A percentile compares a stretch with the other conserved stretches of the same genome.
Evolutionary conservation across 2,797 vertebrate species (phyloP).

Genomic region (Podarcis lilfordi): DNA sequence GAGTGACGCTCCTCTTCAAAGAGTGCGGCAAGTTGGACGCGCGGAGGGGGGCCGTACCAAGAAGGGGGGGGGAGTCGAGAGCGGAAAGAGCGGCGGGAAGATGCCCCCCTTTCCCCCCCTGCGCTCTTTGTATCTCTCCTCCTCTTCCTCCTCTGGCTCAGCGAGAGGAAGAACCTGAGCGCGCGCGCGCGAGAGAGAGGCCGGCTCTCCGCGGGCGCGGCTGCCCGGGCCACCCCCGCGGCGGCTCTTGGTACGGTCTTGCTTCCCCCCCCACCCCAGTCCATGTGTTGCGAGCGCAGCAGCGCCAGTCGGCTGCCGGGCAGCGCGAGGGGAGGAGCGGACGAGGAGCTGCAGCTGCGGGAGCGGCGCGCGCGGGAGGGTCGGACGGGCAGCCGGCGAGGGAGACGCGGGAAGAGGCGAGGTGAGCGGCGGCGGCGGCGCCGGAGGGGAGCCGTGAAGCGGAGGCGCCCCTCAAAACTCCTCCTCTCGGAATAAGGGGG

Average conservation of each 20-base stretch:
- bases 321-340: not conserved
- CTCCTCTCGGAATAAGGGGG: too few species aligned
- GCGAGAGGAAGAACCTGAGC: too few species aligned
- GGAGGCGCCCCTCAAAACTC: too few species aligned
- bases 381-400: not conserved
- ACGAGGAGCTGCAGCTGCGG: not conserved
- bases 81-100: too few species aligned
- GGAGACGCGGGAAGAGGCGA: too few species aligned
- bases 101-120: not conserved
- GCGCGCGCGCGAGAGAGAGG: too few species aligned
- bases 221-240: not conserved
- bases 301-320: conserved; percentile 5
- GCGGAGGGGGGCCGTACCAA: not conserved
- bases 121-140: not conserved
- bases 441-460: too few species aligned
- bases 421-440: too few species aligned
- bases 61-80: not conserved
- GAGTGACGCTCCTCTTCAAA: not conserved
- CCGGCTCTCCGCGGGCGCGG: too few species aligned
- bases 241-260: not conserved
- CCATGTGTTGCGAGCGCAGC: conserved; percentile 11
- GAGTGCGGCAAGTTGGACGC: not conserved
- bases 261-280: too few species aligned
- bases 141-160: not conserved
- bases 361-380: conserved; percentile 9